Evolutionary conservation across 2,113 vertebrate genomes (phyloP).

Genomic region (Nyctibius bracteatus): DNA sequence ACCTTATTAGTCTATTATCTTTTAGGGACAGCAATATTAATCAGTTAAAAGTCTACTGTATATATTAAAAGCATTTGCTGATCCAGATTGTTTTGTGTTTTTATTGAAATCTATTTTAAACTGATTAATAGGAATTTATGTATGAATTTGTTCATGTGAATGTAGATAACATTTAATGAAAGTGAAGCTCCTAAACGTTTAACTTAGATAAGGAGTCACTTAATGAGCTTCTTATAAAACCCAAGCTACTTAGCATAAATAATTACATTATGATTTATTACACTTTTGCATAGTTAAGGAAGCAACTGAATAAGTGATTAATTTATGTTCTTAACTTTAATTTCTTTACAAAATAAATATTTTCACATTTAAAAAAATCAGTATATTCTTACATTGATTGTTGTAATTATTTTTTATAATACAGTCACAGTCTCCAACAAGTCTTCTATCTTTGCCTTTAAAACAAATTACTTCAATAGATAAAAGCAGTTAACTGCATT

Average conservation of each 20-base stretch:
- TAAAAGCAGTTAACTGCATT: background rate
- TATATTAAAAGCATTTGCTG: background rate
- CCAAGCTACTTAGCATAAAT: conserved; percentile 28
- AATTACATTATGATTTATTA: conserved; percentile 35
- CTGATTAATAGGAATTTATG: conserved; percentile 22
- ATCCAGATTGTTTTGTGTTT: background rate
- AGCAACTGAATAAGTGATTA: background rate
- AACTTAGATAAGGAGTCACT: conserved; percentile 16
- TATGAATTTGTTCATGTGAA: conserved; percentile 30
- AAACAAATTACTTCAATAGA: background rate
- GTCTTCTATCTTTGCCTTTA: background rate
- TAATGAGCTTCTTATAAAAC: conserved; percentile 35
- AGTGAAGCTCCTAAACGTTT: conserved; percentile 20
- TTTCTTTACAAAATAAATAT: conserved; percentile 32
- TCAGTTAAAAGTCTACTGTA: background rate
- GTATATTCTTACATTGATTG: background rate
- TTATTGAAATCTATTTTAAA: conserved; percentile 34
- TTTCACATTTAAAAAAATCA: background rate
- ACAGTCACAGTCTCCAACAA: background rate
- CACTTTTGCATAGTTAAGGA: background rate
- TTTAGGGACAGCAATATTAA: background rate
- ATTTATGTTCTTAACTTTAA: background rate
- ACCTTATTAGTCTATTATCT: background rate
- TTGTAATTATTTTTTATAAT: background rate
- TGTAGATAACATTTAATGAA: conserved; percentile 20